A percentile compares a stretch with the other conserved stretches of the same genome.
These are phyloP conservation scores for Limnephilus lunatus DNA, from an alignment of 2,888 invertebrate species.

Conservation along the genomic window DNA sequence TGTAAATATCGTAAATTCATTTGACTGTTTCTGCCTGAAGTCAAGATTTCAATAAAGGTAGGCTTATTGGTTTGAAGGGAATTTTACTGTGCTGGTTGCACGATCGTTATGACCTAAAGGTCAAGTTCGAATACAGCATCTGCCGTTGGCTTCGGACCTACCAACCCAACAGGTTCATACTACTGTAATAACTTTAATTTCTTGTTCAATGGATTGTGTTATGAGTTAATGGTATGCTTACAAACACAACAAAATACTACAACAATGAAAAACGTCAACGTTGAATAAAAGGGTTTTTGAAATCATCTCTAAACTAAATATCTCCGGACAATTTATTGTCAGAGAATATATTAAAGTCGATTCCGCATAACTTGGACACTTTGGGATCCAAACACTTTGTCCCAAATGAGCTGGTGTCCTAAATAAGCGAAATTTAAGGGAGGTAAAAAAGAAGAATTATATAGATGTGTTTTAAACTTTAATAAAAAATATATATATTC, in stretches of 20 bases:
- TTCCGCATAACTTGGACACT: too few species aligned
- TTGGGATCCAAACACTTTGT: too few species aligned
- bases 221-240: not conserved
- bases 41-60: not conserved
- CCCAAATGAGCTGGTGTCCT: too few species aligned
- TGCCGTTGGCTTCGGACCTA: not conserved
- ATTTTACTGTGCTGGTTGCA: not conserved
- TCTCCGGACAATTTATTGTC: too few species aligned
- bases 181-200: not conserved
- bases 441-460: too few species aligned
- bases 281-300: too few species aligned
- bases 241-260: not conserved
- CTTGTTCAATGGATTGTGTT: not conserved
- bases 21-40: not conserved
- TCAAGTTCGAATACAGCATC: constrained; percentile 2
- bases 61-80: not conserved
- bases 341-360: too few species aligned
- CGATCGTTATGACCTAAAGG: not conserved
- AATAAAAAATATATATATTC: too few species aligned
- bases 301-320: too few species aligned
- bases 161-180: not conserved
- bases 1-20: not conserved
- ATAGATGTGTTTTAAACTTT: too few species aligned
- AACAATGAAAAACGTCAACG: not conserved
- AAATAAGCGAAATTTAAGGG: too few species aligned